These are phyloP conservation scores for Bucco capensis DNA, from an alignment of 2,113 vertebrate genomes.

Conservation along the genomic window DNA sequence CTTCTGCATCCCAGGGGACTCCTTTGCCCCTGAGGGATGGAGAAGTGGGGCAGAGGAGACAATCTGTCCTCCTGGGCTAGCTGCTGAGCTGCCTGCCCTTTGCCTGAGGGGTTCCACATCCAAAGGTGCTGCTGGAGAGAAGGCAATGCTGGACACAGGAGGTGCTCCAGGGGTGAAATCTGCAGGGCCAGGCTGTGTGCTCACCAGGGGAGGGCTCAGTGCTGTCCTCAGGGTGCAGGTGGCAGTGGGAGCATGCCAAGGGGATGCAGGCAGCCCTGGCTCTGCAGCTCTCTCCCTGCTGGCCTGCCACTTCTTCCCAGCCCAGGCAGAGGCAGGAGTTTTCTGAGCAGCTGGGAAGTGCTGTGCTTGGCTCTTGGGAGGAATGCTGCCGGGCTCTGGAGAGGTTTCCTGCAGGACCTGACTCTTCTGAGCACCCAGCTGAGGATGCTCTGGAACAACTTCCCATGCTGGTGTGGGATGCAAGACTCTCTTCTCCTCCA, in stretches of 20 bases:
- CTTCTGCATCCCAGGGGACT: not conserved
- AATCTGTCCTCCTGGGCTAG: not conserved
- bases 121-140: not conserved
- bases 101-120: not conserved
- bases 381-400: not conserved
- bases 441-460: not conserved
- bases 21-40: not conserved
- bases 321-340: not conserved
- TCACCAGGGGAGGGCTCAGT: not conserved
- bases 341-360: not conserved
- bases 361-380: not conserved
- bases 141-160: not conserved
- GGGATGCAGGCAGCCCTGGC: not conserved
- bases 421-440: not conserved
- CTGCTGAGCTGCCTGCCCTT: not conserved
- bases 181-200: not conserved
- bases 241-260: not conserved
- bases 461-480: not conserved
- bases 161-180: not conserved
- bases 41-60: not conserved
- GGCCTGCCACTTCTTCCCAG: not conserved
- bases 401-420: not conserved
- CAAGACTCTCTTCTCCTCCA: not conserved
- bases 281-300: not conserved
- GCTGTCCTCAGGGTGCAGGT: not conserved